Base-by-base conservation (phyloP, 2,113 vertebrate species). In the Lepidiolamprologus cunningtoni region DNA sequence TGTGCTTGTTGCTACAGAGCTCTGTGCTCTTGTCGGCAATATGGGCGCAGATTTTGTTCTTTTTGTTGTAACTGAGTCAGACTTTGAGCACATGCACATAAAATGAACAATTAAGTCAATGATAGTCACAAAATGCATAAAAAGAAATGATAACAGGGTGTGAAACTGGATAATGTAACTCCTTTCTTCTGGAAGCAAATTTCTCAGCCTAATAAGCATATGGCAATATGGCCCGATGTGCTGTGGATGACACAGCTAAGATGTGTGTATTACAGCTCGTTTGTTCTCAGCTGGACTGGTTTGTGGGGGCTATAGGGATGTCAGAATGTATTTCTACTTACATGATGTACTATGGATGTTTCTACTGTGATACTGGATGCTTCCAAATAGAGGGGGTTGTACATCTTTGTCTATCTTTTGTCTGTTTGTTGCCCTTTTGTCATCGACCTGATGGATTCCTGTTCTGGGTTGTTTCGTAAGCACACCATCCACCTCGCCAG, bases 151-250 rank as follows among this genome's bases (percentile, higher is more conserved):
- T 63, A 81, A 50, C 73, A 84, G 80, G 66, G 81, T 83, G 76
- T 82, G 76, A 80, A 93, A 89, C 54, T 87, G 19, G 84, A 84
- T 84, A 83, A 93, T 63, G 82, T n/a, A 9, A 58, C 81, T 91
- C 81, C 66, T 83, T 66, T 53, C 12, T 31, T 83, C 85, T 80
- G 26, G 89, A 88, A 78, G 66, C 68, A 73, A 5, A 92, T 92
- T 92, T 93, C 86, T 91, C 92, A 90, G 89, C 91, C 80, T 87
- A 82, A 90, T 87, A 82, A 91, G 63, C 31, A 91, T 87, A 71
- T 88, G 89, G 87, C 88, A 92, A 90, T 93, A 89, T 94, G 93
- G 91, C 89, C 83, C 54, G 76, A 82, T 86, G 37, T 88, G 78
- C 79, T 23, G 86, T 37, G 76, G 85, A 89, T 80, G 89, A 87